phyloP scores from a whole-genome alignment of 2,113 vertebrate genomes.

The Narcine bancroftii region DNA sequence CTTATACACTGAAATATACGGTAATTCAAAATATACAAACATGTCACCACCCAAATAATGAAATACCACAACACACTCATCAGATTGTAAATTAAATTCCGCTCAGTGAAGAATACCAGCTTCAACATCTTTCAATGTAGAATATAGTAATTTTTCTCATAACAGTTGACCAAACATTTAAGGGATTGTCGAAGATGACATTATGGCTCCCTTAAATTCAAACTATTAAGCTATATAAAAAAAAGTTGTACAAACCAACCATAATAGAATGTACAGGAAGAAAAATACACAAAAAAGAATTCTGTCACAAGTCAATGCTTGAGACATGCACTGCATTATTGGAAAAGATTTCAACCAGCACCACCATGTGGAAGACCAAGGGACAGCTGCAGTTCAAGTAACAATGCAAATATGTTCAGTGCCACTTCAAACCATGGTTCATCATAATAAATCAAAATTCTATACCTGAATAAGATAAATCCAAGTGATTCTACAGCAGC shows the following conservation, averaged over 20 bases:
- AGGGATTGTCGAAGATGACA: not conserved
- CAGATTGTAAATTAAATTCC: not conserved
- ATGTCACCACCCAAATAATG: too few relatives aligned
- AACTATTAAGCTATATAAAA: not conserved
- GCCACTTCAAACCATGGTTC: not conserved
- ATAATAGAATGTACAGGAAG: not conserved
- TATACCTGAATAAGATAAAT: conserved; percentile 97
- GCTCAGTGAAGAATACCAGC: not conserved
- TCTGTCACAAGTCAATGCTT: not conserved
- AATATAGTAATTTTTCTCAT: not conserved
- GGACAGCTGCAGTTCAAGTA: not conserved
- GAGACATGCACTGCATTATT: not conserved
- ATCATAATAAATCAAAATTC: not conserved
- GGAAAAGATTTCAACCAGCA: not conserved
- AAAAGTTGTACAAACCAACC: not conserved
- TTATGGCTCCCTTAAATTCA: not conserved
- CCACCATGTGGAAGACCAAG: not conserved
- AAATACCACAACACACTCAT: not conserved
- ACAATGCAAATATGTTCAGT: not conserved
- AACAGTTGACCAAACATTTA: not conserved
- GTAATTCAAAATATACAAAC: not conserved
- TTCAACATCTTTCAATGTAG: not conserved
- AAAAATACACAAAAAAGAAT: not conserved
- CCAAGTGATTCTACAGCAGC: conserved; percentile 96
- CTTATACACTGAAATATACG: too few relatives aligned